Evolutionary conservation across 2,113 vertebrate genomes (phyloP), one percentile per base, ranked within the genome.

Genomic region (Calidris pugnax): DNA sequence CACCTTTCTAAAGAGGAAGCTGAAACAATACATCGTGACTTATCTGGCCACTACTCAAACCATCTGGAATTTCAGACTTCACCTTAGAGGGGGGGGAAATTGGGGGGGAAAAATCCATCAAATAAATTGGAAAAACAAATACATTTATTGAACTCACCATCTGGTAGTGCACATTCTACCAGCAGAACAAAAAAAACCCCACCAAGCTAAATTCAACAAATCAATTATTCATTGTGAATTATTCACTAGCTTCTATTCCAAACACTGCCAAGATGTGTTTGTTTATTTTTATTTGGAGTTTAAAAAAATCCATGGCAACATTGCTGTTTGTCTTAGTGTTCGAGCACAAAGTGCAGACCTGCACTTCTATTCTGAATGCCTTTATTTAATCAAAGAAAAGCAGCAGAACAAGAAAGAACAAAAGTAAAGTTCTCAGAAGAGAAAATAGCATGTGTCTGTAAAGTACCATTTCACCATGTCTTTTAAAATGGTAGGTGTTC

Each of bases 151-250:
- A 96, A 96, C 74, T 90, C 92, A 56, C 97, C 97, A 96, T 98
- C 97, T 97, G 97, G 93, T 95, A 85, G 93, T 81, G 35, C 63
- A 75, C 67, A 95, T 95, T 96, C 75, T 66, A 97, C 87, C 87
- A 86, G 45, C 71, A 39, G 64, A 95, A 97, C 37, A 95, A 95
- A 53, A 93, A 79, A 82, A 41, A 2, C 0, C 20, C n/a, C 47
- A 94, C 90, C 77, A 87, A 94, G 94, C 92, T 97, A 95, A 92
- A 98, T 96, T 96, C 93, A 97, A 95, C 96, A 96, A 97, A 97
- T 98, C 96, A 97, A 95, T 98, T 98, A 98, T 98, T 97, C 96
- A 97, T 97, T 97, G 97, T 97, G 96, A 98, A 98, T 97, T 97
- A 98, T 98, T 97, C 95, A 97, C 96, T 96, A 97, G 87, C 89